A percentile compares a stretch with the other conserved stretches of the same genome.
phyloP scores from a whole-genome alignment of 2,888 invertebrate genomes.

The Cybosia mesomella region DNA sequence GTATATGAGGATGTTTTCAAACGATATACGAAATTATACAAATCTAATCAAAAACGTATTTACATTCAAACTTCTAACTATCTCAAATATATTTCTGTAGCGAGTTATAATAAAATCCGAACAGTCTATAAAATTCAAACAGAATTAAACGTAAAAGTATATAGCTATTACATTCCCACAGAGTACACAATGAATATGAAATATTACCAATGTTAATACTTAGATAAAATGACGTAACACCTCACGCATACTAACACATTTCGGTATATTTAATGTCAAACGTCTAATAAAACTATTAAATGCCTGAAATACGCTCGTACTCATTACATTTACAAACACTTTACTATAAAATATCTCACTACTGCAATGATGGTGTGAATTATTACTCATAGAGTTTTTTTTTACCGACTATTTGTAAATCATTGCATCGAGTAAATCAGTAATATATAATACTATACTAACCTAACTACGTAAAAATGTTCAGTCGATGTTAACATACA shows the following conservation, averaged over 20 bases:
- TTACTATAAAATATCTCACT: slow-evolving; percentile 74
- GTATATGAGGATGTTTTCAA: background rate
- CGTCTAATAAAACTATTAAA: slow-evolving; percentile 78
- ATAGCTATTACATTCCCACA: slow-evolving; percentile 18
- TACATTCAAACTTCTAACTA: background rate
- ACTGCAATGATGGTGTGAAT: slow-evolving; percentile 67
- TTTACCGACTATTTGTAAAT: slow-evolving; percentile 57
- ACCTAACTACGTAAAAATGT: slow-evolving; percentile 84
- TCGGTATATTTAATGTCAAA: slow-evolving; percentile 68
- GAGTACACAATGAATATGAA: slow-evolving; percentile 22
- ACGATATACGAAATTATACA: too few species aligned
- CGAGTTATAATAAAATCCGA: background rate
- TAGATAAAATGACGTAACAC: slow-evolving; percentile 54
- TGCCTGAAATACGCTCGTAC: slow-evolving; percentile 79
- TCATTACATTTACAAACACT: slow-evolving; percentile 68
- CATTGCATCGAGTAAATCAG: slow-evolving; percentile 63
- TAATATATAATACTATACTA: slow-evolving; percentile 67
- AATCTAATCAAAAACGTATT: background rate
- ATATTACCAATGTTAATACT: slow-evolving; percentile 59
- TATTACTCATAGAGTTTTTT: slow-evolving; percentile 49
- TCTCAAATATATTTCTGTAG: too few species aligned
- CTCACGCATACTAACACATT: slow-evolving; percentile 80
- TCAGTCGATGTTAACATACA: slow-evolving; percentile 86
- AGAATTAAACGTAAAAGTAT: too few species aligned
- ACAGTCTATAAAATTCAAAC: background rate